These are phyloP conservation scores for Hypena proboscidalis DNA, from an alignment of 2,888 invertebrate species.

Conservation along the genomic window DNA sequence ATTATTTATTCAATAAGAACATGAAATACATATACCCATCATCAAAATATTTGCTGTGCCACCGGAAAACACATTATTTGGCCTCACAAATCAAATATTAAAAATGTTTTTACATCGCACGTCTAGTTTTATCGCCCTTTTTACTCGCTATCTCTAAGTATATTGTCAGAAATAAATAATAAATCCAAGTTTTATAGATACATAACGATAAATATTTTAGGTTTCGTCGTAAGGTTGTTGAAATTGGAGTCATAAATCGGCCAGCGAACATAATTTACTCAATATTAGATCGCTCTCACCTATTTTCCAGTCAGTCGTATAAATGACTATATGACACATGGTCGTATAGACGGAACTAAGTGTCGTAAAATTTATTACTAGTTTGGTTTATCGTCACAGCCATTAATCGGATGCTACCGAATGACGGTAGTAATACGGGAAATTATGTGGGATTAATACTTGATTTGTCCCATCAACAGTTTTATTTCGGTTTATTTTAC, in stretches of 20 bases:
- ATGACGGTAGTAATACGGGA: constrained; percentile 15
- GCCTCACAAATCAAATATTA: constrained; percentile 32
- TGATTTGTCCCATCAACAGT: background rate
- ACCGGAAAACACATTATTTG: constrained; percentile 17
- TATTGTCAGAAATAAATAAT: constrained; percentile 35
- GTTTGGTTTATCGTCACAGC: constrained; percentile 18
- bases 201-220: constrained; percentile 42
- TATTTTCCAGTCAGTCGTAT: constrained; percentile 29
- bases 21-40: too few relatives aligned
- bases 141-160: constrained; percentile 15
- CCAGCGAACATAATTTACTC: constrained; percentile 18
- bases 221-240: constrained; percentile 20
- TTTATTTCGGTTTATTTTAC: too few relatives aligned
- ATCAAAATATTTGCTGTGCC: background rate
- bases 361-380: constrained; percentile 33
- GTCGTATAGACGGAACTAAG: constrained; percentile 27
- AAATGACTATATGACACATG: constrained; percentile 14
- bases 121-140: constrained; percentile 7
- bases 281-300: constrained; percentile 22
- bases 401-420: constrained; percentile 18
- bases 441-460: background rate
- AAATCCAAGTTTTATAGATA: constrained; percentile 38
- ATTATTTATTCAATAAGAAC: too few relatives aligned
- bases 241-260: constrained; percentile 32
- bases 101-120: background rate